A percentile compares a stretch with the other conserved stretches of the same genome.
Conservation (phyloP, 2,888 invertebrate species). For the Parnassius orleans region DNA sequence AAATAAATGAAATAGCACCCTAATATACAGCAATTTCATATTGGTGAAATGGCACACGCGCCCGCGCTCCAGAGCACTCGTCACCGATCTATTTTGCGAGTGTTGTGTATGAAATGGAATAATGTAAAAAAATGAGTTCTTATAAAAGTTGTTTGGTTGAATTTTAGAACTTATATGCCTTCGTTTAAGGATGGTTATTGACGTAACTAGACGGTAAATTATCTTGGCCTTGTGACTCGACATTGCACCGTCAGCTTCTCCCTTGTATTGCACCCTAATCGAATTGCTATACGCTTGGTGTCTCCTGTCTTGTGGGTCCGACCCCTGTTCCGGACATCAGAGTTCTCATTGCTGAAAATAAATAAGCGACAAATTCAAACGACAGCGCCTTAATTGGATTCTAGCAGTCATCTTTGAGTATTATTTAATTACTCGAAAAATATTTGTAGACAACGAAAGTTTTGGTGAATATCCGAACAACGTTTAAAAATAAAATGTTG, state of each 20-base stretch:
- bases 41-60: slow-evolving; percentile 69
- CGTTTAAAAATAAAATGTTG: too few species aligned
- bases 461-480: too few species aligned
- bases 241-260: slow-evolving; percentile 71
- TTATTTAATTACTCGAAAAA: slow-evolving; percentile 58
- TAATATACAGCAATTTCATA: slow-evolving; percentile 72
- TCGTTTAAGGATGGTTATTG: slow-evolving; percentile 27
- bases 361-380: slow-evolving; percentile 72
- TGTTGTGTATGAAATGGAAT: slow-evolving; percentile 78
- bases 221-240: slow-evolving; percentile 41
- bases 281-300: slow-evolving; percentile 76
- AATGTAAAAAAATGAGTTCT: slow-evolving; percentile 34
- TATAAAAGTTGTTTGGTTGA: not conserved
- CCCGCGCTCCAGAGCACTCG: slow-evolving; percentile 57
- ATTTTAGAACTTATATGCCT: slow-evolving; percentile 30
- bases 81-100: slow-evolving; percentile 76
- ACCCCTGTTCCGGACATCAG: slow-evolving; percentile 70
- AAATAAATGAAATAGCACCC: slow-evolving; percentile 60
- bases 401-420: slow-evolving; percentile 61
- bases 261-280: slow-evolving; percentile 78
- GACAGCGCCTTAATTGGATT: slow-evolving; percentile 71
- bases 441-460: not conserved
- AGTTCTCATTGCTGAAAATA: slow-evolving; percentile 72
- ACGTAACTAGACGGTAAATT: slow-evolving; percentile 30
- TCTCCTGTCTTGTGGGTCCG: slow-evolving; percentile 66